Percentiles rank a stretch among this genome's conserved stretches.
These are phyloP conservation scores for Copidosoma aretas DNA, from an alignment of 2,888 invertebrate species.

Conservation along the genomic window DNA sequence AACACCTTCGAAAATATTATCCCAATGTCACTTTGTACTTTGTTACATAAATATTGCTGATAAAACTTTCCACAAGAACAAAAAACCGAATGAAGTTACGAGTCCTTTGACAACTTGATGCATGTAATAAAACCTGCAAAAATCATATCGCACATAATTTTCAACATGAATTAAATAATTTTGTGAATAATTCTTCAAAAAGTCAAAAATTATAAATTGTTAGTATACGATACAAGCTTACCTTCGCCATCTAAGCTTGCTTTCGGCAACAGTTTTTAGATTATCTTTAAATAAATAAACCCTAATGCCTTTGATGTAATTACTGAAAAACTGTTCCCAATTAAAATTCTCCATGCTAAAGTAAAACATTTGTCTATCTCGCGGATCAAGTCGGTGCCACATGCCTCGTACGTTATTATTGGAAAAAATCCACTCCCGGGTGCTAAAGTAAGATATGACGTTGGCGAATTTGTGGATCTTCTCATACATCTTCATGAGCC, in stretches of 20 bases:
- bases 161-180: not conserved
- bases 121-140: conserved; percentile 66
- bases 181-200: no score
- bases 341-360: conserved; percentile 76
- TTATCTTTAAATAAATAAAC: conserved; percentile 80
- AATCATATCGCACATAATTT: not conserved
- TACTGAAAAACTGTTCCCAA: conserved; percentile 76
- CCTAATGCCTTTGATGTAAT: conserved; percentile 77
- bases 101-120: conserved; percentile 64
- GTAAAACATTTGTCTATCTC: conserved; percentile 69
- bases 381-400: conserved; percentile 65
- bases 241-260: no score
- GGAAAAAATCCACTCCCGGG: conserved; percentile 75
- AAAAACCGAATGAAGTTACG: conserved; percentile 56
- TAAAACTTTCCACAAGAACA: conserved; percentile 62
- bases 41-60: conserved; percentile 50
- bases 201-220: no score
- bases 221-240: no score
- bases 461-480: conserved; percentile 81
- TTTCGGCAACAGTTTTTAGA: conserved; percentile 71
- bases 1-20: conserved; percentile 23
- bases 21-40: conserved; percentile 12
- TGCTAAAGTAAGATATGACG: conserved; percentile 77
- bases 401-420: conserved; percentile 70
- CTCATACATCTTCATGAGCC: conserved; percentile 78